phyloP scores from a whole-genome alignment of 2,113 vertebrate species.

The Bos taurus region DNA sequence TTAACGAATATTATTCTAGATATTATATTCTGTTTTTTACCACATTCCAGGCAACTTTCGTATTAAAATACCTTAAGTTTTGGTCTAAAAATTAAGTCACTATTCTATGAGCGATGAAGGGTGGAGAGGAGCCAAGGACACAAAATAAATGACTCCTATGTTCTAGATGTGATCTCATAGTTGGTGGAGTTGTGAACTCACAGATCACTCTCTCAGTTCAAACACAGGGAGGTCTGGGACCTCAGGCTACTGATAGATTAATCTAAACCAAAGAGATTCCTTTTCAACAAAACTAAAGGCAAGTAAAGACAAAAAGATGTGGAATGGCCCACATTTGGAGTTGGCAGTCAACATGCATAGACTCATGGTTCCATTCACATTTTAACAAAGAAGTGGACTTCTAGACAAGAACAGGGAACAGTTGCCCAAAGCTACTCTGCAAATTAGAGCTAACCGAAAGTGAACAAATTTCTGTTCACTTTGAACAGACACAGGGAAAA shows the following conservation, averaged over 20 bases:
- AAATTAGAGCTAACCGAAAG: neutral
- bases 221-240: neutral
- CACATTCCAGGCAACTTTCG: neutral
- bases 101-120: neutral
- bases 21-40: neutral
- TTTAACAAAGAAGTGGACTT: neutral
- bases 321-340: neutral
- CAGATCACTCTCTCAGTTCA: neutral
- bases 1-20: neutral
- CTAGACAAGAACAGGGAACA: neutral
- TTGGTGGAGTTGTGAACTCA: neutral
- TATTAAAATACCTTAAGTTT: neutral
- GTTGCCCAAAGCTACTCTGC: neutral
- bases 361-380: neutral
- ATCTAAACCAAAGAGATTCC: neutral
- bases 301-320: neutral
- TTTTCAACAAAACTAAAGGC: neutral
- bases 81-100: slow-evolving; percentile 27
- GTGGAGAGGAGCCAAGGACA: neutral
- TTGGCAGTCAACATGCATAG: neutral
- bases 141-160: neutral
- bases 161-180: neutral
- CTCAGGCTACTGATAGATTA: neutral
- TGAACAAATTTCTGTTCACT: neutral
- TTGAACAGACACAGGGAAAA: neutral